Conservation (phyloP, 2,888 invertebrate species). For the Drosophila borealis region DNA sequence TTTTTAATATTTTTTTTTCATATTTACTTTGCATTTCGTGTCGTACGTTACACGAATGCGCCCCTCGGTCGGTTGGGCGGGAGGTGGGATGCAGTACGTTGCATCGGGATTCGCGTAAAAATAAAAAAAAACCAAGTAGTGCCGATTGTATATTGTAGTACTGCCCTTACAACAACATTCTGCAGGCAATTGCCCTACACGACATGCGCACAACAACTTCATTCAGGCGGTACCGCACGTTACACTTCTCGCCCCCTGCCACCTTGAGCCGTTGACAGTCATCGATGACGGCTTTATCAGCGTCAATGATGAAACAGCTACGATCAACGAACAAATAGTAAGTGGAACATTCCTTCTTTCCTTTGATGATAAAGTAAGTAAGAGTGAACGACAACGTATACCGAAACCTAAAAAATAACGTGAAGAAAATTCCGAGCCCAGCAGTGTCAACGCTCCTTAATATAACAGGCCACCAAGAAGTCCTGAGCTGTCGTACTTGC, state of each 20-base stretch:
- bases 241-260: not conserved
- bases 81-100: too few species aligned
- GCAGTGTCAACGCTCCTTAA: too few species aligned
- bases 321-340: not conserved
- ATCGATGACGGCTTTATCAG: not conserved
- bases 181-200: not conserved
- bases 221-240: not conserved
- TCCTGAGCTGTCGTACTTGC: too few species aligned
- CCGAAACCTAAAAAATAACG: too few species aligned
- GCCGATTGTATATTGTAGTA: not conserved
- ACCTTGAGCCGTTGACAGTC: not conserved
- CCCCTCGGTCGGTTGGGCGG: too few species aligned
- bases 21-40: too few species aligned
- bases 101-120: too few species aligned
- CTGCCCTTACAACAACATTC: not conserved
- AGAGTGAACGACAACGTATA: too few species aligned
- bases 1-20: too few species aligned
- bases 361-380: not conserved
- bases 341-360: not conserved
- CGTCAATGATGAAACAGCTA: not conserved
- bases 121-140: conserved; percentile 1
- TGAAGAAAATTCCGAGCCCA: too few species aligned
- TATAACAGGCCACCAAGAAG: too few species aligned
- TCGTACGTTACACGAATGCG: too few species aligned
- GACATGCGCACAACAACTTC: not conserved